Evolutionary conservation across 2,113 vertebrate genomes (phyloP), one percentile per base, ranked within the genome.

Genomic region (Brienomyrus brachyistius): DNA sequence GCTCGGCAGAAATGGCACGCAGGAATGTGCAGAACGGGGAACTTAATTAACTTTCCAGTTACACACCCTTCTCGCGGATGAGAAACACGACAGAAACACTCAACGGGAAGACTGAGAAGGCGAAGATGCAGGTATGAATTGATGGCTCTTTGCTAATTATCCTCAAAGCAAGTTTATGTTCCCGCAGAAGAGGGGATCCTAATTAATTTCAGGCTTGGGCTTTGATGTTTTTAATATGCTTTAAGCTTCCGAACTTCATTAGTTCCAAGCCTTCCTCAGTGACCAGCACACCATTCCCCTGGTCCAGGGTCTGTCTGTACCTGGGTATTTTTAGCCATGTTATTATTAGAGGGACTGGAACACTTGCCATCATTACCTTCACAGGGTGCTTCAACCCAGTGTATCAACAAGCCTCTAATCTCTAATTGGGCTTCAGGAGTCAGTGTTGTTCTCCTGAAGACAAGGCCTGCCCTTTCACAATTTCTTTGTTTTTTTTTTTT

Each of bases 181-280:
- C 91, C 91, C 93, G 92, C 90, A 90, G 88, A 95, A 93, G 90
- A 94, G 91, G 90, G 91, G 93, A 95, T 93, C 93, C 95, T 96
- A 96, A 96, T 96, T 96, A 95, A 95, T 96, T 96, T 94, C 94
- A 94, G 95, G 94, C 95, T 95, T 92, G 80, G 92, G 94, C 95
- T 96, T 96, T 96, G 95, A 96, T 96, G 96, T 96, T 94, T 94
- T 94, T 96, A 96, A 96, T 96, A 80, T 95, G 95, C 95, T 94
- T 93, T 94, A 95, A 95, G 95, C 95, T 95, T 95, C 94, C 93
- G 94, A 92, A 95, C 95, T 95, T 96, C 94, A 95, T 96, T 95
- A 95, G 94, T 94, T 92, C 91, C 91, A 88, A 91, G 92, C 94
- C 93, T 94, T 93, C 93, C 93, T 94, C 91, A 19, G 93, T 93